Percentiles rank a stretch among this genome's conserved stretches.
These are phyloP conservation scores for Laticauda laticaudata DNA, from an alignment of 2,113 vertebrate genomes.

Conservation along the genomic window DNA sequence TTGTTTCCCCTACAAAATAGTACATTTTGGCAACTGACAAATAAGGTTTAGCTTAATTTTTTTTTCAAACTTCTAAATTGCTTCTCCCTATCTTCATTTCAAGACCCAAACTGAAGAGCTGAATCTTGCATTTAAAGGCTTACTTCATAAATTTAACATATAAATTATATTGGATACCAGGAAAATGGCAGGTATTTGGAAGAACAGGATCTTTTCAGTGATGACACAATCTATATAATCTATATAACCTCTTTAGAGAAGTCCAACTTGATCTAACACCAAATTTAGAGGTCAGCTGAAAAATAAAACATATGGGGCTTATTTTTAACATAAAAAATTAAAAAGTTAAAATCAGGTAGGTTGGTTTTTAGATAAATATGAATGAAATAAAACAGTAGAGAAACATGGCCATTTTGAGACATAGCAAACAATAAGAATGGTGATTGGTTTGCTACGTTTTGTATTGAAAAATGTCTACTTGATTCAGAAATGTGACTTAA, in stretches of 20 bases:
- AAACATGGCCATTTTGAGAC: neutral
- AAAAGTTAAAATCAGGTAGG: neutral
- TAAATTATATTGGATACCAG: neutral
- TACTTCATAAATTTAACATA: neutral
- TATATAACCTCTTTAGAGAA: neutral
- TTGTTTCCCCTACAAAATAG: constrained; percentile 25
- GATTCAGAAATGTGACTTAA: neutral
- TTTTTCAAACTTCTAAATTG: neutral
- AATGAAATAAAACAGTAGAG: neutral
- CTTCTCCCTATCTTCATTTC: neutral
- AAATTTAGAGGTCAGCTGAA: neutral
- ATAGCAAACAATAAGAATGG: neutral
- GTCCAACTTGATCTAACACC: neutral
- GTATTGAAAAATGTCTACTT: neutral
- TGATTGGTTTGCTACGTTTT: neutral
- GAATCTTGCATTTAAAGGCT: neutral
- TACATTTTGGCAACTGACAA: constrained; percentile 8
- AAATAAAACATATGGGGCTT: neutral
- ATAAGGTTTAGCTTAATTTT: constrained; percentile 35
- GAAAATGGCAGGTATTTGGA: neutral
- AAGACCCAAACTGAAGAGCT: neutral
- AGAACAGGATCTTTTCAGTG: neutral
- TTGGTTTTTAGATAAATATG: neutral
- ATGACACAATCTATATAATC: neutral
- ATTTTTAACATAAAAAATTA: neutral